phyloP scores from a whole-genome alignment of 2,888 invertebrate species.

The Eupithecia insigniata region DNA sequence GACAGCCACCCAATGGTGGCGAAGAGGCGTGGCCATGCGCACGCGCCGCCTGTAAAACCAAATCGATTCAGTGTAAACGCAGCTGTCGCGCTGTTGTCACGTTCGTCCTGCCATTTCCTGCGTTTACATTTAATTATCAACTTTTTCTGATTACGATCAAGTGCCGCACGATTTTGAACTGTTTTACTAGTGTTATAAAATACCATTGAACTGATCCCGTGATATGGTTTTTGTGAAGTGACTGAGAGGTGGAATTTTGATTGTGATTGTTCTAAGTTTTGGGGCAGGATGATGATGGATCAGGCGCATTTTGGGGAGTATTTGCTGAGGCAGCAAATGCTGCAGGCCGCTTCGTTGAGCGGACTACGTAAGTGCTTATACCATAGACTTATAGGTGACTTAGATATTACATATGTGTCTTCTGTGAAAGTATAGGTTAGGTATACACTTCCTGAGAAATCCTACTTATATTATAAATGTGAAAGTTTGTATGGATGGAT shows the following conservation, averaged over 20 bases:
- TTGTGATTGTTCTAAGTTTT: conserved; percentile 49
- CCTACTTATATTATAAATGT: no score
- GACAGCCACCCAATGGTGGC: conserved; percentile 60
- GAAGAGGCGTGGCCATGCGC: conserved; percentile 71
- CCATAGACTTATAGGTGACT: neutral
- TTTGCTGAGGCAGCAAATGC: conserved; percentile 80
- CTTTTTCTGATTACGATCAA: conserved; percentile 64
- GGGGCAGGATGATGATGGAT: conserved; percentile 79
- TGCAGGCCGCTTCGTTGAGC: conserved; percentile 77
- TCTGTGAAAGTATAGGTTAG: neutral
- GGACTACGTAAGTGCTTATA: conserved; percentile 69
- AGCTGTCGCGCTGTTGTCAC: conserved; percentile 72
- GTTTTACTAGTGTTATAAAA: conserved; percentile 44
- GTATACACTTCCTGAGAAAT: no score
- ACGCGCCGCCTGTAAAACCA: conserved; percentile 72
- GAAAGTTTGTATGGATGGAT: no score
- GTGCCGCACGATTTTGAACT: conserved; percentile 48
- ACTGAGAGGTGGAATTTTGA: conserved; percentile 54
- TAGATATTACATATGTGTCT: neutral
- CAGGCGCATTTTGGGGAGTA: conserved; percentile 81
- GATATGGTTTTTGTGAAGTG: conserved; percentile 74
- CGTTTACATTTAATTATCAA: conserved; percentile 69
- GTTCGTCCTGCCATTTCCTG: conserved; percentile 51
- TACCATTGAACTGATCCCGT: conserved; percentile 45
- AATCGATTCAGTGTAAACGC: conserved; percentile 72